Evolutionary conservation across 2,888 invertebrate genomes (phyloP).

Genomic region (Gortyna flavago): DNA sequence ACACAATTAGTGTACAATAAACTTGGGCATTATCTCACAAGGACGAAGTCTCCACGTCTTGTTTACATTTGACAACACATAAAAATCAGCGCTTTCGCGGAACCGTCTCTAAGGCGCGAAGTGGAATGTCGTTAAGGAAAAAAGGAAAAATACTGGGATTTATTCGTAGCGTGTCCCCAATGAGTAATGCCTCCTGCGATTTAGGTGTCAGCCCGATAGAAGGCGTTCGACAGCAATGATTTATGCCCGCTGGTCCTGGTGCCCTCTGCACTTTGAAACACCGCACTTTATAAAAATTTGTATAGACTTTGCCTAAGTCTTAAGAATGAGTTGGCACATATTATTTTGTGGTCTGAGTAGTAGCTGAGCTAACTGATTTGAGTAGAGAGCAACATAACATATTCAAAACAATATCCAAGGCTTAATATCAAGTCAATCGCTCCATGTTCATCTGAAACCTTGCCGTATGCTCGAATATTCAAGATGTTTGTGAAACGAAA

Average conservation of each 20-base stretch:
- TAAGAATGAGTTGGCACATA: slow-evolving; percentile 33
- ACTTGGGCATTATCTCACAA: slow-evolving; percentile 57
- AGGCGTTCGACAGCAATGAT: slow-evolving; percentile 70
- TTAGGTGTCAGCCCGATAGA: slow-evolving; percentile 73
- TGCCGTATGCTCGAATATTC: not conserved
- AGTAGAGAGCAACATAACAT: no score
- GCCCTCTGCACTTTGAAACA: slow-evolving; percentile 62
- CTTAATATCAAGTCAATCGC: not conserved
- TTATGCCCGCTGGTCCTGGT: slow-evolving; percentile 62
- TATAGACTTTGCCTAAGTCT: slow-evolving; percentile 40
- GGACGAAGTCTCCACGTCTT: slow-evolving; percentile 55
- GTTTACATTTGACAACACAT: slow-evolving; percentile 65
- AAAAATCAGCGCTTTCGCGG: slow-evolving; percentile 66
- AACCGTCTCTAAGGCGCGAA: slow-evolving; percentile 66
- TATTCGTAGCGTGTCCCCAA: slow-evolving; percentile 75
- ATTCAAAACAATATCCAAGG: not conserved
- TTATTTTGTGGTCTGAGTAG: slow-evolving; percentile 7
- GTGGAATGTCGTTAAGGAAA: slow-evolving; percentile 72
- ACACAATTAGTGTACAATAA: slow-evolving; percentile 55
- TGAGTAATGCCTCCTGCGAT: slow-evolving; percentile 81
- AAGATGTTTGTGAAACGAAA: not conserved
- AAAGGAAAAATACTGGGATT: slow-evolving; percentile 72
- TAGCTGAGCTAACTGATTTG: not conserved
- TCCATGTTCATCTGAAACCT: not conserved
- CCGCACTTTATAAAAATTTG: slow-evolving; percentile 62